phyloP scores from a whole-genome alignment of 2,888 invertebrate genomes.

The Diplolepis rosae region DNA sequence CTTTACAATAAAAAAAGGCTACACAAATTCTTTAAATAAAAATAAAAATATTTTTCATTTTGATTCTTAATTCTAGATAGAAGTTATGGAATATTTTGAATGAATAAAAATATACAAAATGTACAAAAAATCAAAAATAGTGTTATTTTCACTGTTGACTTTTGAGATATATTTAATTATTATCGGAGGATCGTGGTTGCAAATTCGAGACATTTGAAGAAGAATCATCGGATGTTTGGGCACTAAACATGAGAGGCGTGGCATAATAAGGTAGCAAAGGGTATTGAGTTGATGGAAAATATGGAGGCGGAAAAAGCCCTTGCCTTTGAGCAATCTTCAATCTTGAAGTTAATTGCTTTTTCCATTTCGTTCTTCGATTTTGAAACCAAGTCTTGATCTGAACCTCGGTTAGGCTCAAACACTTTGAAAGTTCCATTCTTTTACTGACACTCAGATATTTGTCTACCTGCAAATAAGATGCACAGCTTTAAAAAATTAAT shows the following conservation, averaged over 20 bases:
- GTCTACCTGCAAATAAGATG: slow-evolving; percentile 79
- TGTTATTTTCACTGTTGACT: background rate
- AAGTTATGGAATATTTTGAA: too few species aligned
- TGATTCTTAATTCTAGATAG: too few species aligned
- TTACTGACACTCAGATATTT: slow-evolving; percentile 97
- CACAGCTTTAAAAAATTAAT: too few species aligned
- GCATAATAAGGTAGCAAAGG: slow-evolving; percentile 75
- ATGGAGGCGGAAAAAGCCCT: slow-evolving; percentile 83
- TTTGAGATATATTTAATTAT: background rate
- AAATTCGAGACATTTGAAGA: slow-evolving; percentile 10
- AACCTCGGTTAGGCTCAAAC: slow-evolving; percentile 91
- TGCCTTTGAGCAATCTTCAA: slow-evolving; percentile 92
- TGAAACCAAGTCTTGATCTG: slow-evolving; percentile 99
- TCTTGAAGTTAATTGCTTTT: slow-evolving; percentile 94
- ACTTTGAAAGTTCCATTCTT: slow-evolving; percentile 93
- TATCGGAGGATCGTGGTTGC: slow-evolving; percentile 21
- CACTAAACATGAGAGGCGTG: slow-evolving; percentile 39
- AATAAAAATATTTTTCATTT: too few species aligned
- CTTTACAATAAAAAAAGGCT: too few species aligned
- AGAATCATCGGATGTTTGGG: slow-evolving; percentile 33
- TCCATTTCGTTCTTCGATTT: slow-evolving; percentile 97
- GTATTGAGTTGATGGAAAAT: slow-evolving; percentile 80
- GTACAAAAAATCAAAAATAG: background rate
- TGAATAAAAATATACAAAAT: background rate
- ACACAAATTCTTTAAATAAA: too few species aligned